phyloP scores from a whole-genome alignment of 2,113 vertebrate species.

The Solea senegalensis region DNA sequence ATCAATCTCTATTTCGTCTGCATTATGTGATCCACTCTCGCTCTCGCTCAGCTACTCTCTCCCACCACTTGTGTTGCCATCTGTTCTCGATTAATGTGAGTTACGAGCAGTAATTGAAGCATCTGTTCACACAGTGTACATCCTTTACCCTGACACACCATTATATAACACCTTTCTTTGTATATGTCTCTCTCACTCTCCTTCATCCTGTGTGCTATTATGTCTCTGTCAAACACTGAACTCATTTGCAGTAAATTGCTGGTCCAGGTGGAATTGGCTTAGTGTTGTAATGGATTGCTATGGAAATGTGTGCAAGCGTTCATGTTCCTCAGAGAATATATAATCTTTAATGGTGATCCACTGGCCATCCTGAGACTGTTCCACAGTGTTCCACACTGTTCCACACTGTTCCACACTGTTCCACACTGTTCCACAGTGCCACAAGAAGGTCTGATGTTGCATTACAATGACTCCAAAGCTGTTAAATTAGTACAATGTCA shows the following conservation, averaged over 20 bases:
- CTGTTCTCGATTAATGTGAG: constrained; percentile 78
- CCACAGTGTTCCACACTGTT: no score
- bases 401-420: not conserved
- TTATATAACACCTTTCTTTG: constrained; percentile 8
- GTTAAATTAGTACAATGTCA: no score
- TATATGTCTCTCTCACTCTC: constrained; percentile 5
- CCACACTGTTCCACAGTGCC: not conserved
- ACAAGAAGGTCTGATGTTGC: not conserved
- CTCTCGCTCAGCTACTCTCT: constrained; percentile 11
- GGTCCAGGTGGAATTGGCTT: not conserved
- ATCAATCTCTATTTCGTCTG: constrained; percentile 71
- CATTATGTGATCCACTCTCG: constrained; percentile 36
- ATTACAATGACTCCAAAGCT: not conserved
- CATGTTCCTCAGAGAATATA: not conserved
- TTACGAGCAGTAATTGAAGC: constrained; percentile 78
- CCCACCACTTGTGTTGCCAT: constrained; percentile 68
- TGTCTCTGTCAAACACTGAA: not conserved
- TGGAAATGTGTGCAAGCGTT: not conserved
- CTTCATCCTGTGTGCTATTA: constrained; percentile 1
- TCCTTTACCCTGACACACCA: constrained; percentile 48
- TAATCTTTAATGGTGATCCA: not conserved
- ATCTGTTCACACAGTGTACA: constrained; percentile 71
- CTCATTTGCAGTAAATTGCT: not conserved
- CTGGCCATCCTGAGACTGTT: not conserved
- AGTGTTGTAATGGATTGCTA: not conserved